Conservation (phyloP, 2,113 vertebrate species). For the Bubo bubo region DNA sequence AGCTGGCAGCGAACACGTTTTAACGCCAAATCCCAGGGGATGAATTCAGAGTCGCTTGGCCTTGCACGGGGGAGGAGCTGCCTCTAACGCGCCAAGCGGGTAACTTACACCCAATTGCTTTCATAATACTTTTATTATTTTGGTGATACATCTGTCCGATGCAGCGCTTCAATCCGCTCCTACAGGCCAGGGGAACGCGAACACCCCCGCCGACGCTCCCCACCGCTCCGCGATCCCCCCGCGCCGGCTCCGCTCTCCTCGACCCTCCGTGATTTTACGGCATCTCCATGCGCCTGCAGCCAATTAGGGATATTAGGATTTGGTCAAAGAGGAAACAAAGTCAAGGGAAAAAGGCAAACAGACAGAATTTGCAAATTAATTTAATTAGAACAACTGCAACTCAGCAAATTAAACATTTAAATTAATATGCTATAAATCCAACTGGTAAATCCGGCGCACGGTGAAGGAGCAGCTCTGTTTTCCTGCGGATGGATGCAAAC, state of each 20-base stretch:
- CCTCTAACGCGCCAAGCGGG: conserved; percentile 32
- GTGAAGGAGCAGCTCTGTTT: neutral
- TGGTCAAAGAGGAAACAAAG: neutral
- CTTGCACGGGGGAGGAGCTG: conserved; percentile 53
- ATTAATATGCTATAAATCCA: neutral
- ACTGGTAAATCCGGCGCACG: neutral
- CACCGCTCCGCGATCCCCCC: neutral
- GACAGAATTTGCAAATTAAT: neutral
- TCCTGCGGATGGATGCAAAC: neutral
- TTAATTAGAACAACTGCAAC: neutral
- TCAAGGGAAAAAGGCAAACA: neutral
- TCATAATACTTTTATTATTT: conserved; percentile 37
- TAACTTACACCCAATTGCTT: conserved; percentile 36
- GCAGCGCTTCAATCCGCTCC: conserved; percentile 11
- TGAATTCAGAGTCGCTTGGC: conserved; percentile 67
- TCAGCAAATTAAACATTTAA: neutral
- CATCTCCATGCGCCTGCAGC: accelerated
- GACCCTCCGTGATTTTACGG: accelerated
- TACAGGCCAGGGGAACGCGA: neutral
- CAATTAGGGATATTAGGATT: accelerated
- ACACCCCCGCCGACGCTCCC: neutral
- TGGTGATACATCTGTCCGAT: conserved; percentile 1
- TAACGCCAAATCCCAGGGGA: conserved; percentile 55
- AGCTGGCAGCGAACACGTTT: conserved; percentile 64
- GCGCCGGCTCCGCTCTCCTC: accelerated